Percentiles rank a stretch among this genome's conserved stretches.
Conservation (phyloP, 2,113 vertebrate genomes). For the Penelope pileata region DNA sequence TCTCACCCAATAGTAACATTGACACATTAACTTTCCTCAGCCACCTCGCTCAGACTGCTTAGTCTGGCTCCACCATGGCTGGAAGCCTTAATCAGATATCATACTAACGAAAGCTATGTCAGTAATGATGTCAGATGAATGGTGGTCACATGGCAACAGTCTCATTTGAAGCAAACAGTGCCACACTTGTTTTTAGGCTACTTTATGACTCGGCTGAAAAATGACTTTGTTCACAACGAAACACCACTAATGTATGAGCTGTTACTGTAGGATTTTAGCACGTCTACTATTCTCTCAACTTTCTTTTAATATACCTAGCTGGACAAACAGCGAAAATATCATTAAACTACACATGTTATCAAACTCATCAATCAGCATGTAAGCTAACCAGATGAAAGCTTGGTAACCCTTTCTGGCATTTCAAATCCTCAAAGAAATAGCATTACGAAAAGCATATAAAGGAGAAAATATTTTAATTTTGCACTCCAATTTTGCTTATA, state of each 20-base stretch:
- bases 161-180: slow-evolving; percentile 77
- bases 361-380: slow-evolving; percentile 26
- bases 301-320: slow-evolving; percentile 49
- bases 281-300: slow-evolving; percentile 20
- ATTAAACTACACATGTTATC: slow-evolving; percentile 49
- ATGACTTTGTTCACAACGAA: slow-evolving; percentile 77
- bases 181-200: slow-evolving; percentile 75
- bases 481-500: slow-evolving; percentile 35
- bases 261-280: slow-evolving; percentile 68
- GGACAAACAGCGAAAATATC: slow-evolving; percentile 53
- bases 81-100: slow-evolving; percentile 80
- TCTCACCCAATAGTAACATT: slow-evolving; percentile 68
- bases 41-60: slow-evolving; percentile 73
- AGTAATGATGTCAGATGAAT: slow-evolving; percentile 82
- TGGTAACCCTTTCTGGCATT: slow-evolving; percentile 40
- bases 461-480: slow-evolving; percentile 57
- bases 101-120: slow-evolving; percentile 69
- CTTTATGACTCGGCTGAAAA: slow-evolving; percentile 80
- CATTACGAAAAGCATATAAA: slow-evolving; percentile 23
- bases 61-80: slow-evolving; percentile 80
- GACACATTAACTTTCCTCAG: slow-evolving; percentile 80
- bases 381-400: slow-evolving; percentile 34
- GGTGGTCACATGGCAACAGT: slow-evolving; percentile 66
- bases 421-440: slow-evolving; percentile 39
- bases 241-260: slow-evolving; percentile 74